phyloP scores from a whole-genome alignment of 1,140 invertebrate genomes.

The Euglossa dilemma region DNA sequence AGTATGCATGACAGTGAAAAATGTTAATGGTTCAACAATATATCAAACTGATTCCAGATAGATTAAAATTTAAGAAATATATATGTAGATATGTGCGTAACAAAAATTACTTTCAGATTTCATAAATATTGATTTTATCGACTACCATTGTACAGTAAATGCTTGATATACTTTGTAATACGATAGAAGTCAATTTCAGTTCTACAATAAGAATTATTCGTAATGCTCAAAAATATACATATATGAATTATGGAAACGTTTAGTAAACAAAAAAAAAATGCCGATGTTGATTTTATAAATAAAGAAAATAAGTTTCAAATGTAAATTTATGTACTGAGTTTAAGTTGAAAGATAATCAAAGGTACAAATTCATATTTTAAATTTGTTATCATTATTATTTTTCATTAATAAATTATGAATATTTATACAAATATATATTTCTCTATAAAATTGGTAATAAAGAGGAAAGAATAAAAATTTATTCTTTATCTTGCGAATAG shows the following conservation, averaged over 20 bases:
- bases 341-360: too few species aligned
- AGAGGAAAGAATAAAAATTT: too few species aligned
- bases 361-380: too few species aligned
- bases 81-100: neutral
- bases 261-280: too few species aligned
- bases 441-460: too few species aligned
- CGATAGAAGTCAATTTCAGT: neutral
- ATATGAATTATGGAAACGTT: neutral
- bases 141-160: neutral
- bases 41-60: neutral
- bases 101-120: neutral
- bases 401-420: too few species aligned
- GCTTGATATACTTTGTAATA: neutral
- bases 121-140: conserved; percentile 11
- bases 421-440: too few species aligned
- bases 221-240: neutral
- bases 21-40: neutral
- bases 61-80: neutral
- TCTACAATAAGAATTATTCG: neutral
- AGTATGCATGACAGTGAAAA: neutral
- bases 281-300: too few species aligned
- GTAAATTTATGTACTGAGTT: too few species aligned
- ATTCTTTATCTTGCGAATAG: too few species aligned
- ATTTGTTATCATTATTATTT: too few species aligned
- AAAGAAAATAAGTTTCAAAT: too few species aligned